These are phyloP conservation scores for Nymphalis io DNA, from an alignment of 1,140 invertebrate species.

Conservation along the genomic window DNA sequence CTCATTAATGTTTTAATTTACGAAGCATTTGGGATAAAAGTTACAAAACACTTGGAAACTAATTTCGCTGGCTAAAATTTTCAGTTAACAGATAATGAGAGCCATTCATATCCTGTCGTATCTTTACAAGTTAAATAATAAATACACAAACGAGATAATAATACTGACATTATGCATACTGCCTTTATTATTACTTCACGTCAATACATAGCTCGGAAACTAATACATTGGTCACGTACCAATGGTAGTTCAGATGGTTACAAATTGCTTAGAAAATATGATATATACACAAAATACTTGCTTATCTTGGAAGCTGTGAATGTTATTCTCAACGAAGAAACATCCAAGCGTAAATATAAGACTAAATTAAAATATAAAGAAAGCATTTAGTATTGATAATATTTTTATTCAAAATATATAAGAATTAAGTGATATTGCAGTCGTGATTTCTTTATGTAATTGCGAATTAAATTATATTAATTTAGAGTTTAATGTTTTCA, in stretches of 20 bases:
- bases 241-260: slow-evolving; percentile 22
- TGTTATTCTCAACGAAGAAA: neutral
- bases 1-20: neutral
- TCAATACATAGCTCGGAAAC: slow-evolving; percentile 7
- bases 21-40: neutral
- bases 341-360: neutral
- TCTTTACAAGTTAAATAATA: slow-evolving; percentile 8
- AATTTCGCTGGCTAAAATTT: neutral
- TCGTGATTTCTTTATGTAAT: too few relatives aligned
- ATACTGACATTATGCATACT: neutral
- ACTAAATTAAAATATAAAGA: neutral
- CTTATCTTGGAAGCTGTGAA: slow-evolving; percentile 7
- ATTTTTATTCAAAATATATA: too few relatives aligned
- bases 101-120: neutral
- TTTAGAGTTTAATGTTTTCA: too few relatives aligned
- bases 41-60: neutral
- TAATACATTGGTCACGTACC: slow-evolving; percentile 27
- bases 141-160: neutral
- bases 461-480: too few relatives aligned
- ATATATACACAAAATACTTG: slow-evolving; percentile 31
- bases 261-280: slow-evolving; percentile 29
- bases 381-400: neutral
- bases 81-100: slow-evolving; percentile 2
- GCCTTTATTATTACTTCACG: neutral
- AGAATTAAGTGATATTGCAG: too few relatives aligned